Base-by-base conservation (phyloP, 2,797 vertebrate genomes). In the Fratercula arctica region DNA sequence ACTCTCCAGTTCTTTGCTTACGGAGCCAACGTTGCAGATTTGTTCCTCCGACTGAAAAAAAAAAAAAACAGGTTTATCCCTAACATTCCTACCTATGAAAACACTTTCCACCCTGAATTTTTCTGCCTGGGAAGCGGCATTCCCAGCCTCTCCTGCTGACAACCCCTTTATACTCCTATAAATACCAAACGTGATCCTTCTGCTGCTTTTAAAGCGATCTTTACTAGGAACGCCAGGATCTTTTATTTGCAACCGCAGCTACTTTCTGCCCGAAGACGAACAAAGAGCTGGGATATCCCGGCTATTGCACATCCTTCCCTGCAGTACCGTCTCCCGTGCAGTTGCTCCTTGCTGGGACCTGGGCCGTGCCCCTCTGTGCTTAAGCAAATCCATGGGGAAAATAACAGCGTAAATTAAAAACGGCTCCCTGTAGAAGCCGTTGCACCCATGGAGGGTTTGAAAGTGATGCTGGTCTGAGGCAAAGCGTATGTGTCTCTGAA, bases 1-100 rank as follows among this genome's bases (percentile, higher is more conserved):
- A 15, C 69, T 45, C 68, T 0, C 7, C 1, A 0, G 0, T 48
- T 54, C 79, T 67, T n/a, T 5, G 10, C 35, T 85, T 25, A 46
- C 0, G 3, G 28, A 50, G 76, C 76, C 76, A 73, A 24, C 5
- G 3, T 12, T 51, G 59, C 6, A n/a, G 54, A 16, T 90, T 60
- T 46, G 6, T 61, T 86, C 67, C 87, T 14, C 3, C 8, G 23
- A 11, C 56, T 46, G 67, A 17, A 88, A 37, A 41, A 39, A 39
- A 39, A 39, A 41, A 72, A 45, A 35, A 6, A n/a, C n/a, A 43
- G 33, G 26, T 67, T 95, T 39, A 46, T 23, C 37, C 26, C 43
- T 1, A 3, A 23, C 54, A 9, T 86, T 93, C 85, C 90, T 37
- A 25, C 33, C 57, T 35, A 9, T 11, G 53, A 75, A 77, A 80